A percentile compares a stretch with the other conserved stretches of the same genome.
These are phyloP conservation scores for Arion vulgaris DNA, from an alignment of 1,140 invertebrate species.

Conservation along the genomic window DNA sequence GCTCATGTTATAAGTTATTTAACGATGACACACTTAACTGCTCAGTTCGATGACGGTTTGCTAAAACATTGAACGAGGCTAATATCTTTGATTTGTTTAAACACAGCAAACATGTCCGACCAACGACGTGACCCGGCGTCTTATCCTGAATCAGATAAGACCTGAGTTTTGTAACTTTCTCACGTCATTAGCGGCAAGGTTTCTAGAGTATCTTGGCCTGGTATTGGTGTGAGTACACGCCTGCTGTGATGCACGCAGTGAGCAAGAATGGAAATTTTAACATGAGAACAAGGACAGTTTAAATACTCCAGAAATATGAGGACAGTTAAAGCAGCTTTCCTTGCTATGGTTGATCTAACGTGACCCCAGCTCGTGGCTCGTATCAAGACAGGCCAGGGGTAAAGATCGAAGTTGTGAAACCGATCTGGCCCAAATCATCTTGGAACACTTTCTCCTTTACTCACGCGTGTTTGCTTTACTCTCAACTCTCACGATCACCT, in stretches of 20 bases:
- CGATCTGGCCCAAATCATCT: not conserved
- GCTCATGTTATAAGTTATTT: not conserved
- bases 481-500: not conserved
- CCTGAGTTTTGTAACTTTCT: not conserved
- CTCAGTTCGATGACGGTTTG: not conserved
- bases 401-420: constrained; percentile 4
- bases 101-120: not conserved
- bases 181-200: not conserved
- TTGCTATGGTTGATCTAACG: not conserved
- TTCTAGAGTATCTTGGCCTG: not conserved
- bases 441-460: not conserved
- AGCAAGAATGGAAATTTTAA: not conserved
- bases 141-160: not conserved
- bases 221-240: not conserved
- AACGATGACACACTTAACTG: not conserved
- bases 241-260: not conserved
- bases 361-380: not conserved
- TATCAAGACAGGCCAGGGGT: not conserved
- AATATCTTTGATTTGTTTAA: not conserved
- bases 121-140: not conserved
- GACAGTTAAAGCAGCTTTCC: not conserved
- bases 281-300: not conserved
- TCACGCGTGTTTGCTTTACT: not conserved
- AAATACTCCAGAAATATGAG: not conserved
- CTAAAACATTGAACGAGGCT: not conserved